These are phyloP conservation scores for Nomada hirtipes DNA, from an alignment of 2,888 invertebrate species.

Conservation along the genomic window DNA sequence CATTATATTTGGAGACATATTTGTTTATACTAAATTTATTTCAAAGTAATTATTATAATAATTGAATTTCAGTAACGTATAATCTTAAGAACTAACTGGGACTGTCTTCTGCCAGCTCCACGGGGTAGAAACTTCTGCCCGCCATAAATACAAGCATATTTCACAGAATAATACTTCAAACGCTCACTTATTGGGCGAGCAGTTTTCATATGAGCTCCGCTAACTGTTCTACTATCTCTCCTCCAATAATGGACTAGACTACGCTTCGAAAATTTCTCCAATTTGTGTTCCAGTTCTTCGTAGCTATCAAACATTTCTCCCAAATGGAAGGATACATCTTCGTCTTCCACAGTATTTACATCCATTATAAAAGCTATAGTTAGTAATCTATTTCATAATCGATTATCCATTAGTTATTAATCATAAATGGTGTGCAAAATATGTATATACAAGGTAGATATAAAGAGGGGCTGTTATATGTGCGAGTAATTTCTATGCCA, in stretches of 20 bases:
- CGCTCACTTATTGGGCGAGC: slow-evolving; percentile 82
- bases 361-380: slow-evolving; percentile 71
- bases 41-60: slow-evolving; percentile 1
- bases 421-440: neutral
- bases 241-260: slow-evolving; percentile 84
- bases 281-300: slow-evolving; percentile 81
- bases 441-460: neutral
- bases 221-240: slow-evolving; percentile 84
- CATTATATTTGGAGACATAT: neutral
- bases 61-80: slow-evolving; percentile 5
- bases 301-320: slow-evolving; percentile 84
- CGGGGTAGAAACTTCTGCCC: slow-evolving; percentile 83
- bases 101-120: slow-evolving; percentile 82
- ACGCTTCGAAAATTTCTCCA: slow-evolving; percentile 82
- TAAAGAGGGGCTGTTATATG: neutral
- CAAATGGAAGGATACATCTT: slow-evolving; percentile 81
- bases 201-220: slow-evolving; percentile 84
- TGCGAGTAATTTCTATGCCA: neutral
- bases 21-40: slow-evolving; percentile 20
- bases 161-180: slow-evolving; percentile 84
- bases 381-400: slow-evolving; percentile 52
- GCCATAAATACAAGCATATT: slow-evolving; percentile 84
- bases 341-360: slow-evolving; percentile 67
- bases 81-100: slow-evolving; percentile 77
- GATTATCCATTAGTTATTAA: slow-evolving; percentile 32